A percentile compares a stretch with the other conserved stretches of the same genome.
These are phyloP conservation scores for Drosophila nikananu DNA, from an alignment of 1,140 invertebrate species.

Conservation along the genomic window DNA sequence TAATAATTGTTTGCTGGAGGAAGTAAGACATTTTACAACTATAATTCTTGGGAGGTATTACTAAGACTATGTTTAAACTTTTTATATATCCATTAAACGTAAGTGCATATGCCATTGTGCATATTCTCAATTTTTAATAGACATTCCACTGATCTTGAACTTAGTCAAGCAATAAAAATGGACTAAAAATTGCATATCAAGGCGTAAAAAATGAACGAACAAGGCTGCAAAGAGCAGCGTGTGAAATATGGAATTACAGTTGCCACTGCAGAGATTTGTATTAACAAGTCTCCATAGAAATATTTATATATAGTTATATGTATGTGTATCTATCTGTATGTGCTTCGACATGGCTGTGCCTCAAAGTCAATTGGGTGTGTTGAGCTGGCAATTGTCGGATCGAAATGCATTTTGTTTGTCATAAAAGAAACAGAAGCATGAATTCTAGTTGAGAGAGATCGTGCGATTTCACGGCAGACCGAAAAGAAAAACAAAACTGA, in stretches of 20 bases:
- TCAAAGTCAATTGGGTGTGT: constrained; percentile 67
- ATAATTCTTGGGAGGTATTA: not conserved
- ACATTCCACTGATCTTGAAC: constrained; percentile 64
- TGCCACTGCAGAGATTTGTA: constrained; percentile 14
- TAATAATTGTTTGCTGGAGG: constrained; percentile 13
- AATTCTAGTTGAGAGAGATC: constrained; percentile 31
- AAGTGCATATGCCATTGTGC: not conserved
- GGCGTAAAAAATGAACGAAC: constrained; percentile 57
- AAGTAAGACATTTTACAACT: constrained; percentile 5
- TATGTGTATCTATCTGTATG: constrained; percentile 12
- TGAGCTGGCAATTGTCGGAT: constrained; percentile 30
- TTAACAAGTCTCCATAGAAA: constrained; percentile 7
- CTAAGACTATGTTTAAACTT: not conserved
- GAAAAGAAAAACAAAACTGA: constrained; percentile 25
- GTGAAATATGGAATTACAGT: constrained; percentile 58
- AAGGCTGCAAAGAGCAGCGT: constrained; percentile 41
- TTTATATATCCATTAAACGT: no score
- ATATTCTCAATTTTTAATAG: constrained; percentile 6
- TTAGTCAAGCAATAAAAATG: constrained; percentile 32
- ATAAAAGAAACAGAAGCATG: constrained; percentile 37
- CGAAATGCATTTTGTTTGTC: constrained; percentile 40
- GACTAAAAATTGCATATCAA: constrained; percentile 31
- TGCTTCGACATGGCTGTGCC: constrained; percentile 36
- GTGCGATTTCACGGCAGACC: constrained; percentile 2
- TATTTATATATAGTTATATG: not conserved